Evolutionary conservation across 2,113 vertebrate species (phyloP).

Genomic region (Ctenodactylus gundi): DNA sequence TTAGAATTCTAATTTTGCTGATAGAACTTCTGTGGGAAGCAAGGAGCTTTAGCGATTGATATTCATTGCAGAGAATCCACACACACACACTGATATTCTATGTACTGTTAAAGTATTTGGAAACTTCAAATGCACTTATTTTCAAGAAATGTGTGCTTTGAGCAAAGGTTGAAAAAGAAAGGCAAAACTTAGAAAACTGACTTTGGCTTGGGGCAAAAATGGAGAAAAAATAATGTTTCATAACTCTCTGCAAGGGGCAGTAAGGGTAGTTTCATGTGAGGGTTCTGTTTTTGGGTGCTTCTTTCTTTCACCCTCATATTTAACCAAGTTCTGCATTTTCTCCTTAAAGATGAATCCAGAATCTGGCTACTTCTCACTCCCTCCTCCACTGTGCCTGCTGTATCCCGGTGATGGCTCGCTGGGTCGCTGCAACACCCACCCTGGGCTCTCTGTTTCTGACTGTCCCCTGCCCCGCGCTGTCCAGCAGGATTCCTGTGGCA

Average conservation of each 20-base stretch:
- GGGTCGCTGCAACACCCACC: accelerated
- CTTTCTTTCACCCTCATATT: not conserved
- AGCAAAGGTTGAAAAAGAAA: slow-evolving; percentile 56
- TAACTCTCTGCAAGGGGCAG: not conserved
- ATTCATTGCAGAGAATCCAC: slow-evolving; percentile 1
- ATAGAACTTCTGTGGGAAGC: slow-evolving; percentile 64
- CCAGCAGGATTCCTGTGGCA: not conserved
- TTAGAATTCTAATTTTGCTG: slow-evolving; percentile 67
- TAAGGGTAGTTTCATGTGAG: not conserved
- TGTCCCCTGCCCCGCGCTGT: accelerated
- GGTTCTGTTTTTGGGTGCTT: not conserved
- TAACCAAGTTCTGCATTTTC: not conserved
- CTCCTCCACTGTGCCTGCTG: not conserved
- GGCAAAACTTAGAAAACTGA: slow-evolving; percentile 62
- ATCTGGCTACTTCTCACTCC: not conserved
- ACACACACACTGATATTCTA: slow-evolving; percentile 58
- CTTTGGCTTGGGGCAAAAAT: slow-evolving; percentile 37
- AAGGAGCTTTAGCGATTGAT: slow-evolving; percentile 18
- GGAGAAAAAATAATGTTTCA: slow-evolving; percentile 9
- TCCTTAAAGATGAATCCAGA: not conserved
- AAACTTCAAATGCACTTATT: slow-evolving; percentile 60
- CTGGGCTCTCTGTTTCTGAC: not conserved
- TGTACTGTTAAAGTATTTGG: slow-evolving; percentile 57
- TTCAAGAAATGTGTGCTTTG: slow-evolving; percentile 58
- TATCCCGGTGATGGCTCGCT: not conserved